Conservation (phyloP, 2,888 invertebrate genomes). For the Polydrusus cervinus region DNA sequence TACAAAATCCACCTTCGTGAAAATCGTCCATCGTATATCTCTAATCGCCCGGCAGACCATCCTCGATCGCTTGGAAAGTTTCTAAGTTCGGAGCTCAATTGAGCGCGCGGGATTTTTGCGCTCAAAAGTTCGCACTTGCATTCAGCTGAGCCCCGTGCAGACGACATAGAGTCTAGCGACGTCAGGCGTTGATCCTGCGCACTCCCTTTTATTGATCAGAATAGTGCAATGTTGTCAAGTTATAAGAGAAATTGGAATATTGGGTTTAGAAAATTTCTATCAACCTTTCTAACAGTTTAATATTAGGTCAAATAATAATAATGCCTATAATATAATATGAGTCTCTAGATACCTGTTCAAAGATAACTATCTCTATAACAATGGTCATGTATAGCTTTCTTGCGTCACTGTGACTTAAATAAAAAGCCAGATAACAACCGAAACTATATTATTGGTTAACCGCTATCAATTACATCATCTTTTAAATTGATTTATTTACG, state of each 20-base stretch:
- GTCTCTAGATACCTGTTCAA: no score
- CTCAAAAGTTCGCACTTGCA: constrained; percentile 27
- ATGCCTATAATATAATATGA: no score
- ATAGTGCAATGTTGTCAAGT: constrained; percentile 21
- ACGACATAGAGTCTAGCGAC: constrained; percentile 27
- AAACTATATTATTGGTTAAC: no score
- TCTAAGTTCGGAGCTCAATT: constrained; percentile 13
- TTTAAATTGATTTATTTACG: no score
- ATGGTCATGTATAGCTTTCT: no score
- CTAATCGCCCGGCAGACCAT: constrained; percentile 12
- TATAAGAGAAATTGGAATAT: neutral
- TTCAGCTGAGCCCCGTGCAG: constrained; percentile 31
- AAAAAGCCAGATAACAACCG: no score
- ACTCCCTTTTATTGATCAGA: constrained; percentile 33
- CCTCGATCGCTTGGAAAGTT: constrained; percentile 17
- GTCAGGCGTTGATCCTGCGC: constrained; percentile 39
- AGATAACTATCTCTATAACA: no score
- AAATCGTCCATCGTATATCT: constrained; percentile 10
- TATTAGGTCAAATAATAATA: no score
- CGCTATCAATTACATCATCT: no score
- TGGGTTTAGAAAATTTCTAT: neutral
- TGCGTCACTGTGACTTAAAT: no score
- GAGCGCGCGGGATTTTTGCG: constrained; percentile 27
- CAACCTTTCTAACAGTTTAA: neutral
- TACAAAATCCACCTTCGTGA: neutral